phyloP scores from a whole-genome alignment of 2,797 vertebrate genomes.

The Cossypha dichroa region DNA sequence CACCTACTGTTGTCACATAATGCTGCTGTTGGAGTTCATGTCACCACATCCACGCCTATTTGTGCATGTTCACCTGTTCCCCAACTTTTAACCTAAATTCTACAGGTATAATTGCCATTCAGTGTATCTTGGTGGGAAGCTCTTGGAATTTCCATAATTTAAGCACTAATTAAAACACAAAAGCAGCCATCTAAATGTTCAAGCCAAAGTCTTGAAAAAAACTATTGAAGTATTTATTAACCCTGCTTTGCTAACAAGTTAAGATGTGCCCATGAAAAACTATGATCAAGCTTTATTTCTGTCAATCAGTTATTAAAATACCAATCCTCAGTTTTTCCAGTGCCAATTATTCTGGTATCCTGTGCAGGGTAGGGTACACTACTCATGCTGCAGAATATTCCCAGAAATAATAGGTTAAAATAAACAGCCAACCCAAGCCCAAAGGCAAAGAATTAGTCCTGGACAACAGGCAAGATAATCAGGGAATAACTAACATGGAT shows the following conservation, averaged over 20 bases:
- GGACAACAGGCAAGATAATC: constrained; percentile 67
- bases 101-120: background rate
- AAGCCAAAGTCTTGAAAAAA: background rate
- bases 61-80: background rate
- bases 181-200: background rate
- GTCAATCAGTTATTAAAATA: background rate
- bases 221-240: background rate
- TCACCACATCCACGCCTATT: background rate
- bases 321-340: background rate
- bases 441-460: constrained; percentile 17
- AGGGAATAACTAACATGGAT: constrained; percentile 78
- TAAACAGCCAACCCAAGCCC: background rate
- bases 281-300: background rate
- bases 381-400: background rate
- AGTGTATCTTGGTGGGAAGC: background rate
- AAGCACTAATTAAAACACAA: background rate
- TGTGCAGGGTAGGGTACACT: background rate
- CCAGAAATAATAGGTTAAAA: background rate
- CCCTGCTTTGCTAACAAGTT: background rate
- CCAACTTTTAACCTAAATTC: background rate
- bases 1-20: background rate
- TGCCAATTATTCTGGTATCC: background rate
- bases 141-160: background rate
- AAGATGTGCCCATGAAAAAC: background rate
- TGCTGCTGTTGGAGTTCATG: background rate